A percentile compares a stretch with the other conserved stretches of the same genome.
Conservation (phyloP, 2,888 invertebrate species). For the Epinotia ramella region DNA sequence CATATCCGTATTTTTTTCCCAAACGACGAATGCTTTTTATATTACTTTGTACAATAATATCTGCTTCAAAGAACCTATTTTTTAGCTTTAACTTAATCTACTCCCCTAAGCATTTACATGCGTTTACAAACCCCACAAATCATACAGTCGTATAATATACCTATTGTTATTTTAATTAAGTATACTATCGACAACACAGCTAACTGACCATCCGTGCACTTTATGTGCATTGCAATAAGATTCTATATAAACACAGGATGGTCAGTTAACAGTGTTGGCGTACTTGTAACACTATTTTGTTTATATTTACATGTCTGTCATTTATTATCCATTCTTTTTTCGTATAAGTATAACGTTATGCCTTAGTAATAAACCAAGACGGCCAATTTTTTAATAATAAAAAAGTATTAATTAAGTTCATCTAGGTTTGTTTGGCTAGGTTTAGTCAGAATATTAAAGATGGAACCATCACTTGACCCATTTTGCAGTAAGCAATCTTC, state of each 20-base stretch:
- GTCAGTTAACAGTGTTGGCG: too few species aligned
- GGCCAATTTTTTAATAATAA: too few species aligned
- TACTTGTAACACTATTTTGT: constrained; percentile 8
- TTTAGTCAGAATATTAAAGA: too few species aligned
- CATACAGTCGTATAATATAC: neutral
- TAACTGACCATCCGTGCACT: too few species aligned
- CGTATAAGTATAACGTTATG: neutral
- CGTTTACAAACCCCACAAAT: constrained; percentile 1
- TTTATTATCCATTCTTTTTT: neutral
- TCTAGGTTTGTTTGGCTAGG: too few species aligned
- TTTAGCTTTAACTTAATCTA: constrained; percentile 27
- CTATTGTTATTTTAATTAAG: constrained; percentile 30
- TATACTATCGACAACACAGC: too few species aligned
- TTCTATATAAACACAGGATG: too few species aligned
- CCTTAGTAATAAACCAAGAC: neutral
- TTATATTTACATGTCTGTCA: constrained; percentile 15
- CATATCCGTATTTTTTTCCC: neutral
- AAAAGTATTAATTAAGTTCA: too few species aligned
- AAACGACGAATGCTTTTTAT: constrained; percentile 31
- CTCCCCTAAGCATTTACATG: constrained; percentile 30
- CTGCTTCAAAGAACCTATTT: constrained; percentile 10
- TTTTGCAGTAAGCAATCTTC: too few species aligned
- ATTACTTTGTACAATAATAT: constrained; percentile 54
- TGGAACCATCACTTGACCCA: too few species aligned
- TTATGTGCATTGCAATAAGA: too few species aligned